Conservation (phyloP, 2,888 invertebrate species). For the Tinea pellionella region DNA sequence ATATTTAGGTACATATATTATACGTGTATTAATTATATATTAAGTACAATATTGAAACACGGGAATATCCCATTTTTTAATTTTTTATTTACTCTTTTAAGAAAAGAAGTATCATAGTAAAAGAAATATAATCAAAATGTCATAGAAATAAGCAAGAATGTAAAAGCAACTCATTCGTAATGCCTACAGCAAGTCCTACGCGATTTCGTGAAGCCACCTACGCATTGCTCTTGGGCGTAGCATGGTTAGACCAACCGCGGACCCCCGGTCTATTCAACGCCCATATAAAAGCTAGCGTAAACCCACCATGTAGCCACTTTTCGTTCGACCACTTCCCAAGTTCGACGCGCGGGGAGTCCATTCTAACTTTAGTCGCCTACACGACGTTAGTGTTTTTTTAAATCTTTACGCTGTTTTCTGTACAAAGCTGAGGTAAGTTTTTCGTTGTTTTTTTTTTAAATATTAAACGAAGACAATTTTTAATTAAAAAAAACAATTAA, state of each 20-base stretch:
- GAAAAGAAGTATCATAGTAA: not conserved
- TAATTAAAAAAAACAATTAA: too few relatives aligned
- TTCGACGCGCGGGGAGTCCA: not conserved
- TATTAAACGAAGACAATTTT: too few relatives aligned
- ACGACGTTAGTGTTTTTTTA: not conserved
- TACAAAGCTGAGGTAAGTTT: not conserved
- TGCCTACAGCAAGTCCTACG: constrained; percentile 32
- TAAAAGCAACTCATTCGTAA: not conserved
- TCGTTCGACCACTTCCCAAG: not conserved
- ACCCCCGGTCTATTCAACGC: not conserved
- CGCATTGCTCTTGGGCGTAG: constrained; percentile 36
- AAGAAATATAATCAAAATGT: not conserved
- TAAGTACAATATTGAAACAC: too few relatives aligned
- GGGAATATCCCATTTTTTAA: too few relatives aligned
- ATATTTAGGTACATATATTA: too few relatives aligned
- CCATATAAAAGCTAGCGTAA: not conserved
- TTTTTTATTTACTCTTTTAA: too few relatives aligned
- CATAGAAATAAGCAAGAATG: not conserved
- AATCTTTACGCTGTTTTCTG: not conserved
- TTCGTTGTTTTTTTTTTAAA: not conserved
- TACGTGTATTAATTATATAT: too few relatives aligned
- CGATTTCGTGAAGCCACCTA: constrained; percentile 39
- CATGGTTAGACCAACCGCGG: constrained; percentile 41
- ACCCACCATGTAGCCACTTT: not conserved
- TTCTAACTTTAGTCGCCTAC: not conserved